Conservation (phyloP, 2,888 invertebrate species). For the Yponomeuta cagnagella region DNA sequence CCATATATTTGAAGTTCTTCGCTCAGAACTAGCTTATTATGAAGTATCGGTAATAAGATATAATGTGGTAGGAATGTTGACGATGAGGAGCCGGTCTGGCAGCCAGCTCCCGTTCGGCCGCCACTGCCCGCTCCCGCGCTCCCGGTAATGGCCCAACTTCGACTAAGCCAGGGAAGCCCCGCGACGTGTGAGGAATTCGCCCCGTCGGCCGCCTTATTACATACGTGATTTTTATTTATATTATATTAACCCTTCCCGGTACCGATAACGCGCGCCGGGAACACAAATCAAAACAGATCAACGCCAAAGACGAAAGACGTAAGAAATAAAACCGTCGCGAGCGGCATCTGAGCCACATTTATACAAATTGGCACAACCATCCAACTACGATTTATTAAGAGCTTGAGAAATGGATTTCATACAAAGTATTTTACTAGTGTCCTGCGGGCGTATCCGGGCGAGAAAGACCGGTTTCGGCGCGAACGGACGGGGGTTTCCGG, state of each 20-base stretch:
- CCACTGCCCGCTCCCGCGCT: conserved; percentile 28
- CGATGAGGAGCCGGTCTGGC: not conserved
- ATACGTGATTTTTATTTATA: conserved; percentile 76
- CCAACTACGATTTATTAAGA: conserved; percentile 54
- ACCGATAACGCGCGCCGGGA: not conserved
- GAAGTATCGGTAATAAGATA: no score
- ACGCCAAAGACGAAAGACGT: conserved; percentile 18
- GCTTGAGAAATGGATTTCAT: conserved; percentile 36
- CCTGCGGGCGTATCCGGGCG: conserved; percentile 43
- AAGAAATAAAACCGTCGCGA: conserved; percentile 39
- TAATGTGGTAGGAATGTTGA: no score
- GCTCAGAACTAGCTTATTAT: conserved; percentile 5
- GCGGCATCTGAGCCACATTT: conserved; percentile 2
- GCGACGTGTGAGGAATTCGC: conserved; percentile 68
- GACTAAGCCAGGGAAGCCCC: conserved; percentile 50
- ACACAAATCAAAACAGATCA: not conserved
- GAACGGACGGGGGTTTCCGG: conserved; percentile 53
- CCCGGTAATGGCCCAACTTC: conserved; percentile 63
- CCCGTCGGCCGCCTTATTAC: conserved; percentile 58
- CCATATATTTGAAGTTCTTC: no score
- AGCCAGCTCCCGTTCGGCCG: not conserved
- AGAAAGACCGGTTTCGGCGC: conserved; percentile 40
- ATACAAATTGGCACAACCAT: conserved; percentile 32
- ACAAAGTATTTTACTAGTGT: conserved; percentile 51
- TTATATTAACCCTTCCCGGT: conserved; percentile 42